phyloP scores from a whole-genome alignment of 2,888 invertebrate species.

The Alviniconcha strummeri region DNA sequence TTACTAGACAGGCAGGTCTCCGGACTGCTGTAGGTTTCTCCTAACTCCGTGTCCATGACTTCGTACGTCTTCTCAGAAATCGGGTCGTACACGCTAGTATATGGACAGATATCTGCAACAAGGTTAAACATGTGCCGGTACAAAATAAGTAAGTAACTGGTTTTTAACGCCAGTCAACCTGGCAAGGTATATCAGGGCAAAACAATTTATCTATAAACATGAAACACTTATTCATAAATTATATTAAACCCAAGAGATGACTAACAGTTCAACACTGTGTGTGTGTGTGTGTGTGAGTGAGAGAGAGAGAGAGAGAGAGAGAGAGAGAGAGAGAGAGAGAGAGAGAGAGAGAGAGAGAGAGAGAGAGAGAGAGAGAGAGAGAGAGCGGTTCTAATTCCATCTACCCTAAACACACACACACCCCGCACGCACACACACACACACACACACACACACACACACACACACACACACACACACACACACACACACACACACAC shows the following conservation, averaged over 20 bases:
- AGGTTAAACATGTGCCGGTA: not conserved
- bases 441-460: too few relatives aligned
- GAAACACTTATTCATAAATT: too few relatives aligned
- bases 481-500: too few relatives aligned
- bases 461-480: not conserved
- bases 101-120: slow-evolving; percentile 10
- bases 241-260: too few relatives aligned
- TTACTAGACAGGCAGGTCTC: slow-evolving; percentile 21
- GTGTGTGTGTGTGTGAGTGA: not conserved
- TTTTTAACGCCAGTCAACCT: too few relatives aligned
- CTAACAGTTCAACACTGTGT: too few relatives aligned
- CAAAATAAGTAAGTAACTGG: too few relatives aligned
- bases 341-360: not conserved
- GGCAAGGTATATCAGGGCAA: too few relatives aligned
- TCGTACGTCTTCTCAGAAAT: not conserved
- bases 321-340: not conserved
- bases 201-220: too few relatives aligned
- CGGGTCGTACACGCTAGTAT: not conserved
- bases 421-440: not conserved
- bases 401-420: not conserved
- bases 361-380: not conserved
- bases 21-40: slow-evolving; percentile 11
- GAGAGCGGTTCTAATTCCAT: not conserved
- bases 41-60: slow-evolving; percentile 7
- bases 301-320: not conserved